Percentiles rank a stretch among this genome's conserved stretches.
Evolutionary conservation across 2,888 invertebrate species (phyloP).

Genomic region (Isoperla grammatica): DNA sequence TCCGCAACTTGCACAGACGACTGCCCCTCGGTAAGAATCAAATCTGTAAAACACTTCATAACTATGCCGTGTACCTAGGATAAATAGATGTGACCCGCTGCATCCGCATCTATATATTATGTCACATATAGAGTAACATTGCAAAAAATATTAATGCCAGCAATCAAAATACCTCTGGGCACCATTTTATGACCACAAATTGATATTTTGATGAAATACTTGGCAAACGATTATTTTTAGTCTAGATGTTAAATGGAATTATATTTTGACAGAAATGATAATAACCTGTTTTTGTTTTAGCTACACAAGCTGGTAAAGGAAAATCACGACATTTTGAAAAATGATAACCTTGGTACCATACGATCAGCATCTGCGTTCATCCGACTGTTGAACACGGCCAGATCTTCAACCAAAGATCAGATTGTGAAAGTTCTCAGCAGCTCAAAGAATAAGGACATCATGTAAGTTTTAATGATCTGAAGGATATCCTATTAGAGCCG

Average conservation of each 20-base stretch:
- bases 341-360: conserved; percentile 55
- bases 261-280: too few relatives aligned
- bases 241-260: too few relatives aligned
- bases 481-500: conserved; percentile 4
- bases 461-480: conserved; percentile 45
- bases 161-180: too few relatives aligned
- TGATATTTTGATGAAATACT: too few relatives aligned
- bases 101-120: too few relatives aligned
- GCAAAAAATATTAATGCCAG: too few relatives aligned
- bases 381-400: conserved; percentile 55
- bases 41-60: neutral
- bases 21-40: conserved; percentile 41
- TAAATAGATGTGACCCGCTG: too few relatives aligned
- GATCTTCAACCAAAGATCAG: conserved; percentile 54
- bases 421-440: conserved; percentile 53
- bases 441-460: conserved; percentile 52
- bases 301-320: conserved; percentile 50
- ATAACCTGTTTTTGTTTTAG: conserved; percentile 45
- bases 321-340: conserved; percentile 49
- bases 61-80: too few relatives aligned
- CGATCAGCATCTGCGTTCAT: conserved; percentile 60
- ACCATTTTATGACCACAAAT: too few relatives aligned
- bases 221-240: too few relatives aligned
- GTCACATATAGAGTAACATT: too few relatives aligned
- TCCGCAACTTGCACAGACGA: conserved; percentile 40